Conservation (phyloP, 2,113 vertebrate genomes). For the Microtus richardsoni region DNA sequence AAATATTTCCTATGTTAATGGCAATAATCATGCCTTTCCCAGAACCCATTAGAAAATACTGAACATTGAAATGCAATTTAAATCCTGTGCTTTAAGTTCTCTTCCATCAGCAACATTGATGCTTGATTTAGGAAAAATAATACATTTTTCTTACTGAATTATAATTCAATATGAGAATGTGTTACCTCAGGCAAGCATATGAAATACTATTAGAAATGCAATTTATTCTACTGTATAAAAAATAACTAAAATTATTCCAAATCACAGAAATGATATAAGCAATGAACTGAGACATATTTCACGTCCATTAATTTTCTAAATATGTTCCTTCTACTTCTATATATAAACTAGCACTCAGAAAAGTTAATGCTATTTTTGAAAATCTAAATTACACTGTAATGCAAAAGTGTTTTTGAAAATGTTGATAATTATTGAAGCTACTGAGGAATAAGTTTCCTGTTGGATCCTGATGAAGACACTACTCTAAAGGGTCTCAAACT, state of each 20-base stretch:
- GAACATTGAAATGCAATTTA: slow-evolving; percentile 41
- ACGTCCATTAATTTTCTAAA: slow-evolving; percentile 72
- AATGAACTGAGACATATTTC: slow-evolving; percentile 78
- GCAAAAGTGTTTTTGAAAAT: slow-evolving; percentile 36
- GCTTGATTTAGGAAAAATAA: slow-evolving; percentile 57
- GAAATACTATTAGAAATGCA: slow-evolving; percentile 77
- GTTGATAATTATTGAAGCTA: slow-evolving; percentile 27
- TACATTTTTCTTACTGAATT: slow-evolving; percentile 66
- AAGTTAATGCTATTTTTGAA: slow-evolving; percentile 42
- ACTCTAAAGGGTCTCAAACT: background rate
- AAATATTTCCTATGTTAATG: slow-evolving; percentile 22
- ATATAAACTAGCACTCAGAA: slow-evolving; percentile 46
- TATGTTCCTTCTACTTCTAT: slow-evolving; percentile 52
- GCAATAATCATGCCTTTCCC: slow-evolving; percentile 25
- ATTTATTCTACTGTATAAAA: slow-evolving; percentile 78
- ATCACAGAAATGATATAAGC: slow-evolving; percentile 73
- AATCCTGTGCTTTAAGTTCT: slow-evolving; percentile 52
- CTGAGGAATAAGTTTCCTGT: background rate
- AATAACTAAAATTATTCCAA: slow-evolving; percentile 76
- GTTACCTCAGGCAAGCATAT: slow-evolving; percentile 76
- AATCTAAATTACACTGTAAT: slow-evolving; percentile 66
- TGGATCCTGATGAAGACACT: background rate
- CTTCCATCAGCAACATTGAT: slow-evolving; percentile 29
- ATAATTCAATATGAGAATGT: slow-evolving; percentile 67
- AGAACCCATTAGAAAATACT: slow-evolving; percentile 33